phyloP scores from a whole-genome alignment of 1,140 invertebrate genomes.

The Drosophila triauraria region DNA sequence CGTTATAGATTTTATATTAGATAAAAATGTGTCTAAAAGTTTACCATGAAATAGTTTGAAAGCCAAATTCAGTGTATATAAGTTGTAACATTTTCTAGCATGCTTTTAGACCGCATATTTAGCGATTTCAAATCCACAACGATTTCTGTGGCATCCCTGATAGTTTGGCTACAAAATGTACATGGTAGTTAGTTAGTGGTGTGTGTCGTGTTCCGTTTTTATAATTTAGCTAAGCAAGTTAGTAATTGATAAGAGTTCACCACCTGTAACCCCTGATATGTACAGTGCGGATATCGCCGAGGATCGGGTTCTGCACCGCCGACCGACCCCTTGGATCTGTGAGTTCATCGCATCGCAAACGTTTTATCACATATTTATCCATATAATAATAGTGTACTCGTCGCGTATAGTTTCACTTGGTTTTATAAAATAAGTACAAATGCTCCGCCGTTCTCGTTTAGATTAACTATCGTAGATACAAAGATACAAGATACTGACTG shows the following conservation, averaged over 20 bases:
- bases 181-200: not conserved
- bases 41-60: too few relatives aligned
- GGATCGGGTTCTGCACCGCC: slow-evolving; percentile 1
- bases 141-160: not conserved
- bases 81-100: too few relatives aligned
- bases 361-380: slow-evolving; percentile 76
- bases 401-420: slow-evolving; percentile 37
- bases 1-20: not conserved
- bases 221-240: slow-evolving; percentile 44
- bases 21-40: too few relatives aligned
- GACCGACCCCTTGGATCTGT: slow-evolving; percentile 13
- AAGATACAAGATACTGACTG: slow-evolving; percentile 62
- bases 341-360: slow-evolving; percentile 42
- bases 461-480: slow-evolving; percentile 67
- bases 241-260: slow-evolving; percentile 44
- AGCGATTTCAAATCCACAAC: not conserved
- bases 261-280: slow-evolving; percentile 58
- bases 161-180: slow-evolving; percentile 24
- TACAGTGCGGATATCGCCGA: slow-evolving; percentile 44
- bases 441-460: slow-evolving; percentile 45
- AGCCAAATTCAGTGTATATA: too few relatives aligned
- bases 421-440: slow-evolving; percentile 79
- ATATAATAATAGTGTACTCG: slow-evolving; percentile 59
- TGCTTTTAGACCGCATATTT: too few relatives aligned
- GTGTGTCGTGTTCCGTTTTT: not conserved